These are phyloP conservation scores for Entomyzon cyanotis DNA, from an alignment of 2,113 vertebrate genomes.

Conservation along the genomic window DNA sequence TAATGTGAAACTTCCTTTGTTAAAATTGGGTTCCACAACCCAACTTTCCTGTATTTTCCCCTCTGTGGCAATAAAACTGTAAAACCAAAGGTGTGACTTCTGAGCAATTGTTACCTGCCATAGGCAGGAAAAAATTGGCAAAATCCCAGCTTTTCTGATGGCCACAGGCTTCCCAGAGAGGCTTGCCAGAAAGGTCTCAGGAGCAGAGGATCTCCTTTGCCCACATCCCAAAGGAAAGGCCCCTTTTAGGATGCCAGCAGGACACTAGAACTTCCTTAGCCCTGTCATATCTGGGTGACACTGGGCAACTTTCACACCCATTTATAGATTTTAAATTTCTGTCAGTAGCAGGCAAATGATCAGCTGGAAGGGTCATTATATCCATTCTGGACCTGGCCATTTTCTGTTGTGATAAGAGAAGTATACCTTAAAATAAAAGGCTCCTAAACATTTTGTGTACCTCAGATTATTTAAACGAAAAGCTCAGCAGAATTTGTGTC, in stretches of 20 bases:
- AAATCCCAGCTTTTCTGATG: neutral
- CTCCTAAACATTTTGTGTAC: neutral
- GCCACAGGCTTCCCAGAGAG: neutral
- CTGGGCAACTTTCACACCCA: rapidly evolving
- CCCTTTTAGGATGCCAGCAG: neutral
- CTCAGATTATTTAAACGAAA: neutral
- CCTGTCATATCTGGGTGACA: neutral
- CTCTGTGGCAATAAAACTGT: neutral
- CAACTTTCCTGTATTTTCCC: neutral
- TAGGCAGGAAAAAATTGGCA: rapidly evolving
- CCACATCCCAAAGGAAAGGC: neutral
- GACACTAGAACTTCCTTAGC: neutral
- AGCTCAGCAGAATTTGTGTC: neutral
- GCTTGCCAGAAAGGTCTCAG: neutral
- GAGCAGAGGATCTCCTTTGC: neutral
- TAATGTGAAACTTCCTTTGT: neutral
- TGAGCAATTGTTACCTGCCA: neutral
- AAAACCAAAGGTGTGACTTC: rapidly evolving
- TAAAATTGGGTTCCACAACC: neutral
- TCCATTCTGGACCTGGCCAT: neutral
- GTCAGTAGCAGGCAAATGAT: neutral
- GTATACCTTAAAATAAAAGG: neutral
- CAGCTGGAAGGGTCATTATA: neutral
- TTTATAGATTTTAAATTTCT: neutral
- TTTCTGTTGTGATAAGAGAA: neutral